phyloP scores from a whole-genome alignment of 2,888 invertebrate genomes.

The Orchesellides sinensis region DNA sequence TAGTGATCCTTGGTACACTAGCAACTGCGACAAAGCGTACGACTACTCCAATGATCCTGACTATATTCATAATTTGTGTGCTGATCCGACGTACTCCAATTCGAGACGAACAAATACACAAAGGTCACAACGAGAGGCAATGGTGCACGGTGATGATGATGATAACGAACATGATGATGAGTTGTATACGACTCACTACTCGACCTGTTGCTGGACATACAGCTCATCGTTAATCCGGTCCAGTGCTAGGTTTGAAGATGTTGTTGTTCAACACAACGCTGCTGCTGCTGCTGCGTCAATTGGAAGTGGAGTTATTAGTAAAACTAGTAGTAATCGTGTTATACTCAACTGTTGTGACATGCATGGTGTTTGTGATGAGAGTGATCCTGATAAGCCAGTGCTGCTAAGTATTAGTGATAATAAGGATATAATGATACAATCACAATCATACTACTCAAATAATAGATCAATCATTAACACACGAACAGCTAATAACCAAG shows the following conservation, averaged over 20 bases:
- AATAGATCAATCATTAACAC: too few relatives aligned
- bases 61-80: conserved; percentile 48
- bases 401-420: too few relatives aligned
- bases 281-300: neutral
- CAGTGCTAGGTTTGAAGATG: conserved; percentile 7
- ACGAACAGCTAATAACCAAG: conserved; percentile 39
- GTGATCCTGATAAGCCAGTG: conserved; percentile 12
- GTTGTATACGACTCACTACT: conserved; percentile 17
- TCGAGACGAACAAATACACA: too few relatives aligned
- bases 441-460: too few relatives aligned
- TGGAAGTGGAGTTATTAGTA: neutral
- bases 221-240: conserved; percentile 51
- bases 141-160: neutral
- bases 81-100: conserved; percentile 2
- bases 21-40: neutral
- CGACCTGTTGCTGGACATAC: conserved; percentile 74
- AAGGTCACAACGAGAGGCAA: neutral
- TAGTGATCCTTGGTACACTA: conserved; percentile 55
- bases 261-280: too few relatives aligned
- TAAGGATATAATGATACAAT: too few relatives aligned
- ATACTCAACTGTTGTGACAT: conserved; percentile 66
- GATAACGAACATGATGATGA: too few relatives aligned
- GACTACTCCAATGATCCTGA: conserved; percentile 28
- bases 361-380: conserved; percentile 36
- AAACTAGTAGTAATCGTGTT: conserved; percentile 56